These are phyloP conservation scores for Tuta absoluta DNA, from an alignment of 2,888 invertebrate genomes.

Conservation along the genomic window DNA sequence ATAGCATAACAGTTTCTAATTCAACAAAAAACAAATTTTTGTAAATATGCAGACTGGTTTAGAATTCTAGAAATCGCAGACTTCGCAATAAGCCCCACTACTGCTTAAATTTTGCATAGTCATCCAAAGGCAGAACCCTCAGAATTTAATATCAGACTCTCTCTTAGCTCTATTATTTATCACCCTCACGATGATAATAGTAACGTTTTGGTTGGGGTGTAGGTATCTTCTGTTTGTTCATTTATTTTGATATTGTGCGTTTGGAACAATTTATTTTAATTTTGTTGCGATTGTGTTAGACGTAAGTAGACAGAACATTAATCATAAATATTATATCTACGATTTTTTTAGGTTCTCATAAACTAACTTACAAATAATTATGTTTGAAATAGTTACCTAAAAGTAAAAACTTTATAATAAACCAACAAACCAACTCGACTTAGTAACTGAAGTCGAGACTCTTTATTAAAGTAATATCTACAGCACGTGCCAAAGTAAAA, in stretches of 20 bases:
- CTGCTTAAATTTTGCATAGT: not conserved
- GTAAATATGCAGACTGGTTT: no score
- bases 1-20: no score
- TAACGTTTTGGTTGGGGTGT: conserved; percentile 20
- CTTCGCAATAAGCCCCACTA: not conserved
- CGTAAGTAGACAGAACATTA: no score
- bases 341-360: no score
- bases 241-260: conserved; percentile 8
- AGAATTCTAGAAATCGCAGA: no score
- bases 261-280: conserved; percentile 9
- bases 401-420: no score
- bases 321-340: no score
- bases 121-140: not conserved
- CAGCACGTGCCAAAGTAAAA: conserved; percentile 1
- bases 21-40: no score
- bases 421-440: no score
- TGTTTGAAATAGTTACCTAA: no score
- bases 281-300: conserved; percentile 15
- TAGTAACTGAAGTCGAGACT: no score
- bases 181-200: conserved; percentile 24
- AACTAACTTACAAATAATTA: no score
- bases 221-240: conserved; percentile 9
- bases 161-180: not conserved
- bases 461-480: not conserved
- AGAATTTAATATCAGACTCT: not conserved